phyloP scores from a whole-genome alignment of 2,113 vertebrate genomes.

The Pholis gunnellus region DNA sequence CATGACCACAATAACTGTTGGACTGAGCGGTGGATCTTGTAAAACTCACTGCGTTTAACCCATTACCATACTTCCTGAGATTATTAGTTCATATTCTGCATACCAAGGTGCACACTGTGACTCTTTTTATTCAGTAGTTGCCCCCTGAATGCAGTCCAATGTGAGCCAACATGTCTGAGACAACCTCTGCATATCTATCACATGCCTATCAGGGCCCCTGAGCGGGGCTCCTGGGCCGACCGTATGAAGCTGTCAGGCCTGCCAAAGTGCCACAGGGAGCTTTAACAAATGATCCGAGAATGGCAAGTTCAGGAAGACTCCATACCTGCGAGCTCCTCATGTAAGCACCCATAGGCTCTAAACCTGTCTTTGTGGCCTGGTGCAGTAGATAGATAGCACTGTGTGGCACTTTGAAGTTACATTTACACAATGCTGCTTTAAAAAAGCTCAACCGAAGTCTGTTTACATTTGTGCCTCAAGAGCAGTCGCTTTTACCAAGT shows the following conservation, averaged over 20 bases:
- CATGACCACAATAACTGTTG: constrained; percentile 39
- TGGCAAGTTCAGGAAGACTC: constrained; percentile 50
- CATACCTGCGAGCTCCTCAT: constrained; percentile 46
- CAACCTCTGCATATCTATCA: constrained; percentile 51
- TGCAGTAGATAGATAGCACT: constrained; percentile 18
- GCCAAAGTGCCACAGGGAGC: constrained; percentile 59
- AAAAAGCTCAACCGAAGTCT: neutral
- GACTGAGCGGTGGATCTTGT: constrained; percentile 11
- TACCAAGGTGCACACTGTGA: constrained; percentile 36
- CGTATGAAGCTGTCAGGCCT: constrained; percentile 44
- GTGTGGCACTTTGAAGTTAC: constrained; percentile 35
- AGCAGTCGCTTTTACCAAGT: too few species aligned
- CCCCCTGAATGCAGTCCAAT: constrained; percentile 28
- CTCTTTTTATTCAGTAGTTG: neutral
- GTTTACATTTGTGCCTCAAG: neutral
- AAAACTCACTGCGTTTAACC: constrained; percentile 3
- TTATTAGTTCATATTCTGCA: constrained; percentile 46
- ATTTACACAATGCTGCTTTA: neutral
- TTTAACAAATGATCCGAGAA: constrained; percentile 61
- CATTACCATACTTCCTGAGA: constrained; percentile 32
- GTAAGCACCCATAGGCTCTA: constrained; percentile 10
- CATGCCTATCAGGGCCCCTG: constrained; percentile 43
- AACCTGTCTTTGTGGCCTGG: constrained; percentile 31
- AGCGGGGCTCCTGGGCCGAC: neutral
- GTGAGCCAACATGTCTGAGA: constrained; percentile 60